These are phyloP conservation scores for Gallinago stenura DNA, from an alignment of 2,797 vertebrate genomes.

Conservation along the genomic window DNA sequence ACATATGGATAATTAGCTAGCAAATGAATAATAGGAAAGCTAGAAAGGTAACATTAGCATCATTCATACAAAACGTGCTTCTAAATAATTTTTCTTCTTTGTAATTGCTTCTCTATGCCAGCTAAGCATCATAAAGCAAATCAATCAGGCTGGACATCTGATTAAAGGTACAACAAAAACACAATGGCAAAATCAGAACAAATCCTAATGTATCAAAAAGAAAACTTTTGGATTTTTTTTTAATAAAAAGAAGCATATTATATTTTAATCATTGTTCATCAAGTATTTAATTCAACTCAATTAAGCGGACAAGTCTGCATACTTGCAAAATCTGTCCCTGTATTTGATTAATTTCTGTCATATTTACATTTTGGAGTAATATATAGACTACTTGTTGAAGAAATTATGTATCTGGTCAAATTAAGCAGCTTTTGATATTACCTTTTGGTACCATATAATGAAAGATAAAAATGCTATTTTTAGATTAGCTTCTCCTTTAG, in stretches of 20 bases:
- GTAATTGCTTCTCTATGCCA: background rate
- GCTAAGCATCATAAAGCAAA: background rate
- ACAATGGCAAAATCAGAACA: background rate
- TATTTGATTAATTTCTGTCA: background rate
- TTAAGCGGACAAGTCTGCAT: background rate
- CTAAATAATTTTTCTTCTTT: background rate
- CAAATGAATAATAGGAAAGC: conserved; percentile 9
- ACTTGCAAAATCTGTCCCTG: background rate
- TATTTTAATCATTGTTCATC: background rate
- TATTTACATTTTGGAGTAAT: background rate
- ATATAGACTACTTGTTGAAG: background rate
- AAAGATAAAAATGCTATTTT: background rate
- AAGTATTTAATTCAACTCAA: background rate
- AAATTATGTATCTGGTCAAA: background rate
- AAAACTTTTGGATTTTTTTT: background rate
- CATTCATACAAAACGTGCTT: background rate
- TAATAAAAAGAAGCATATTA: background rate
- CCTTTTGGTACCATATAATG: background rate
- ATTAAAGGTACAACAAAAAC: background rate
- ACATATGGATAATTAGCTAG: conserved; percentile 28
- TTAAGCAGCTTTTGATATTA: background rate
- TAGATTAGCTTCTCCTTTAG: background rate
- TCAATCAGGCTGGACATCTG: background rate
- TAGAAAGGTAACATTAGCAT: background rate
- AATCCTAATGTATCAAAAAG: background rate